Conservation (phyloP, 2,113 vertebrate species). For the Isurus oxyrinchus region DNA sequence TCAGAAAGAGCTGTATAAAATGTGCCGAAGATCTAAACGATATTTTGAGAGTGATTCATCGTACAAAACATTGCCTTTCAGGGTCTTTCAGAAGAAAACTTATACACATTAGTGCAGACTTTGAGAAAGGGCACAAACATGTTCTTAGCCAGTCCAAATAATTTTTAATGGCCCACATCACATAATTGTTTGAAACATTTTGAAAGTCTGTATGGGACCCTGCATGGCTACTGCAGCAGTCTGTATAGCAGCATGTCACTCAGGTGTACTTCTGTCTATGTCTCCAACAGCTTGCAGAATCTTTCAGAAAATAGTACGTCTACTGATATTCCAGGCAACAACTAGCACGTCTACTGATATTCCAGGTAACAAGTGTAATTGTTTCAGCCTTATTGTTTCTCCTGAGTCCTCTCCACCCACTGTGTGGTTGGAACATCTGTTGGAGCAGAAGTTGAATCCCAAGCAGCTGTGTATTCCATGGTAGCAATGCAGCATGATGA, state of each 20-base stretch:
- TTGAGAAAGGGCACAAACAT: neutral
- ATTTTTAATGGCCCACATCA: neutral
- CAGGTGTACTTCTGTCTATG: neutral
- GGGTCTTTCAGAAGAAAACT: neutral
- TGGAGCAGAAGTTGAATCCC: neutral
- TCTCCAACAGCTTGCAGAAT: neutral
- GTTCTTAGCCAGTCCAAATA: too few species aligned
- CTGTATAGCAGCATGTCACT: neutral
- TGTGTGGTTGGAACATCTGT: neutral
- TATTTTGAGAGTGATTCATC: neutral
- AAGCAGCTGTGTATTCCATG: neutral
- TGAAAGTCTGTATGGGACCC: neutral
- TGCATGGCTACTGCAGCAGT: neutral
- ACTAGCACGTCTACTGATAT: neutral
- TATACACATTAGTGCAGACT: too few species aligned
- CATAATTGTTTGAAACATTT: neutral
- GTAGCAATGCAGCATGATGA: neutral
- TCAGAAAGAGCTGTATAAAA: neutral
- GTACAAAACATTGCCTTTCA: neutral
- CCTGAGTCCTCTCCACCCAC: too few species aligned
- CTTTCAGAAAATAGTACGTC: neutral
- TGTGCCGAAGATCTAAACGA: neutral
- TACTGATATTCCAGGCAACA: neutral
- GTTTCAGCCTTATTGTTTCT: neutral
- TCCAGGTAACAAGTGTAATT: neutral